phyloP scores from a whole-genome alignment of 1,140 invertebrate genomes.

The Chlorops oryzae region DNA sequence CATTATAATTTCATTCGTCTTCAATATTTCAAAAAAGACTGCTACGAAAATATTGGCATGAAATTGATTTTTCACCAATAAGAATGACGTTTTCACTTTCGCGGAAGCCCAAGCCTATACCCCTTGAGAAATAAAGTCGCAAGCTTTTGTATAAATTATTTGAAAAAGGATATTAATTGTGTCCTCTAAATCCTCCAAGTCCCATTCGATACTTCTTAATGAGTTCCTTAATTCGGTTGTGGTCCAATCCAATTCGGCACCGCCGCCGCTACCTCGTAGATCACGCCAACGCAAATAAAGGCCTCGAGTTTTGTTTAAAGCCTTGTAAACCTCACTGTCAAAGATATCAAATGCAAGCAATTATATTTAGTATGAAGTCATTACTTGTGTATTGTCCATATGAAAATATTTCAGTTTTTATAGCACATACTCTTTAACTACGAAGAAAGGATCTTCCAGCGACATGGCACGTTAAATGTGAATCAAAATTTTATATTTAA shows the following conservation, averaged over 20 bases:
- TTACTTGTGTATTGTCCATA: not conserved
- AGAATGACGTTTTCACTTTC: not conserved
- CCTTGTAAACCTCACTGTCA: constrained; percentile 88
- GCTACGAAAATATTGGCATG: not conserved
- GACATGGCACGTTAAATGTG: constrained; percentile 72
- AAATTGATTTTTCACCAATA: constrained; percentile 18
- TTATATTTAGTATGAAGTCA: not conserved
- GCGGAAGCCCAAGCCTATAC: too few relatives aligned
- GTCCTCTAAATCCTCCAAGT: constrained; percentile 91
- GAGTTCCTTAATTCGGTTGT: constrained; percentile 87
- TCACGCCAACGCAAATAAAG: constrained; percentile 85
- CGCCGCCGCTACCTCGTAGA: constrained; percentile 61
- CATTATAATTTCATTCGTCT: too few relatives aligned
- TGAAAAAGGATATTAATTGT: constrained; percentile 90
- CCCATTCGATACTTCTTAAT: constrained; percentile 91
- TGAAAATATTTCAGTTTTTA: not conserved
- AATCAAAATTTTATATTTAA: too few relatives aligned
- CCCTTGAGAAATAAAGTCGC: constrained; percentile 3
- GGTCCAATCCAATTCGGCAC: constrained; percentile 79
- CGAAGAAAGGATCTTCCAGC: constrained; percentile 92
- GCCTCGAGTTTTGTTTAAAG: constrained; percentile 81
- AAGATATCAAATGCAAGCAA: constrained; percentile 8
- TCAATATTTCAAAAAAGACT: too few relatives aligned
- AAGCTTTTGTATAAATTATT: too few relatives aligned
- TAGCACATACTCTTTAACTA: constrained; percentile 83